Evolutionary conservation across 1,140 invertebrate species (phyloP), one percentile per base, ranked within the genome.

Genomic region (Brachionus angularis): DNA sequence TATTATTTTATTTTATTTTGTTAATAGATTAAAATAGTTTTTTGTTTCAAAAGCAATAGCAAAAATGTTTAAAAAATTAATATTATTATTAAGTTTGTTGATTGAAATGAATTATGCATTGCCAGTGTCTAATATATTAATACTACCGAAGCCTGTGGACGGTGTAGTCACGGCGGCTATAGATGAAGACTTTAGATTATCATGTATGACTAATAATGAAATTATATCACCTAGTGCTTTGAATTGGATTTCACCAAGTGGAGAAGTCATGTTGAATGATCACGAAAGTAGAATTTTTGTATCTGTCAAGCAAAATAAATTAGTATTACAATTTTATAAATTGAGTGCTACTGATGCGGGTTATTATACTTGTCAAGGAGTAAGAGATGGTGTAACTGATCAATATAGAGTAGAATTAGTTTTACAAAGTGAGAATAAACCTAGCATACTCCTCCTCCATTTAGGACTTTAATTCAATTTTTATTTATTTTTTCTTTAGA

Each of bases 141-240:
- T 58, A 7, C n/a, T 58, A n/a, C 53, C 53, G 8, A 58, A 14
- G 33, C 33, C 53, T 10, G 33, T 39, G 34, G 23, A 14, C n/a
- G 39, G 39, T 36, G 39, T 39, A 39, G 33, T 58, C 53, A 58
- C 36, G n/a, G 53, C 53, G 8, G 53, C 39, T 16, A 58, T 58
- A 21, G 33, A 58, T 14, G 53, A 58, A 18, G 27, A 39, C 1
- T 58, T 58, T 39, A 39, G 36, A 39, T 21, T 58, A 10, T 39
- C 53, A 25, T 58, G 53, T 58, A 36, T 58, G n/a, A n/a, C 29
- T 55, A 27, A 1, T 34, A 16, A 1, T 14, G 18, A 1, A 0
- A 12, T 0, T 10, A n/a, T 2, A 29, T 8, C 34, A 27, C 39
- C 42, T 21, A 46, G n/a, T 31, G 23, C 7, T 46, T 34, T n/a